Percentiles rank a stretch among this genome's conserved stretches.
Conservation (phyloP, 2,888 invertebrate genomes). For the Cephonodes hylas region DNA sequence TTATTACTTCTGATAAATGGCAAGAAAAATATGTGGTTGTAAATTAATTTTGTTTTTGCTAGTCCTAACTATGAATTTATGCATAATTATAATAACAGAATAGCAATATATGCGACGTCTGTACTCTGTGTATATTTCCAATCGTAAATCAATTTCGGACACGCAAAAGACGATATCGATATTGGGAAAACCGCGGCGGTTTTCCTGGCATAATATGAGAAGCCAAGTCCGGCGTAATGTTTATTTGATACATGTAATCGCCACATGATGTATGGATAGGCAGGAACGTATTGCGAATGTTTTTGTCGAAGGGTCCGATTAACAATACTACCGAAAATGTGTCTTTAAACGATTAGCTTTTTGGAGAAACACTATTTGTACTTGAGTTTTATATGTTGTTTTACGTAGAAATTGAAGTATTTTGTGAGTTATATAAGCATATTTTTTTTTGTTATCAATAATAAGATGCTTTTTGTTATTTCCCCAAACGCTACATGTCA, state of each 20-base stretch:
- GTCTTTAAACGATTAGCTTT: background rate
- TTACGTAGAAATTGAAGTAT: background rate
- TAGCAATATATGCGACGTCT: background rate
- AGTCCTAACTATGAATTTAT: background rate
- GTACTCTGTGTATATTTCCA: background rate
- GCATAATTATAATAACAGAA: background rate
- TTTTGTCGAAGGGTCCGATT: background rate
- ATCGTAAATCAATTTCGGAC: constrained; percentile 31
- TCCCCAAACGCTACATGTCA: no score
- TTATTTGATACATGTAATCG: constrained; percentile 79
- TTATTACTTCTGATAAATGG: no score
- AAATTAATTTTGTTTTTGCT: background rate
- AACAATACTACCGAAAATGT: background rate
- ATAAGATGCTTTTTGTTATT: no score
- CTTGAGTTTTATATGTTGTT: background rate
- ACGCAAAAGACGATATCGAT: constrained; percentile 58
- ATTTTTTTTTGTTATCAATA: no score
- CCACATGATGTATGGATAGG: constrained; percentile 71
- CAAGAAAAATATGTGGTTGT: background rate
- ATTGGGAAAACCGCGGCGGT: constrained; percentile 56
- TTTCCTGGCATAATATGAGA: constrained; percentile 56
- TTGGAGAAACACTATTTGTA: background rate
- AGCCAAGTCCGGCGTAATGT: constrained; percentile 67
- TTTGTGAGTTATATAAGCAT: background rate
- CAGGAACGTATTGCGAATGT: constrained; percentile 5